phyloP scores from a whole-genome alignment of 1,140 invertebrate genomes.

The Manduca sexta region DNA sequence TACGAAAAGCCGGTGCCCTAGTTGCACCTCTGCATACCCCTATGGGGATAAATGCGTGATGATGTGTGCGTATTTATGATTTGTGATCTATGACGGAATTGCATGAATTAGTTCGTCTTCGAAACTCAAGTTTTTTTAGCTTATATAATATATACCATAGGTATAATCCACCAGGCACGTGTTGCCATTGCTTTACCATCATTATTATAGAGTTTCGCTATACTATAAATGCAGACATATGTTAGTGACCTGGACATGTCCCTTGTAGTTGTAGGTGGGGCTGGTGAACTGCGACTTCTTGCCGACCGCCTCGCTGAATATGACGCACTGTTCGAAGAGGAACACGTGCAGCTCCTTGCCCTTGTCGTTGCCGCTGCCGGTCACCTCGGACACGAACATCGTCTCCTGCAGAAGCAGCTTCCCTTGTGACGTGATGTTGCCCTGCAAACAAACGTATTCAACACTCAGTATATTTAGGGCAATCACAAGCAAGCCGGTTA shows the following conservation, averaged over 20 bases:
- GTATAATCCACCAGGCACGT: too few species aligned
- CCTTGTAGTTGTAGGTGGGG: conserved; percentile 97
- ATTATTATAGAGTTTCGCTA: neutral
- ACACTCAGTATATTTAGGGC: neutral
- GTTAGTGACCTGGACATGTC: conserved; percentile 90
- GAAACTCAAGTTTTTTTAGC: too few species aligned
- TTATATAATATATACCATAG: too few species aligned
- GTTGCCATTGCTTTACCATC: too few species aligned
- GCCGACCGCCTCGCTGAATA: conserved; percentile 96
- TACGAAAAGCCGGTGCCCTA: too few species aligned
- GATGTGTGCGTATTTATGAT: too few species aligned
- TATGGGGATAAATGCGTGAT: too few species aligned
- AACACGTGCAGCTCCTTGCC: conserved; percentile 95
- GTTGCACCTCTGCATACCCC: too few species aligned
- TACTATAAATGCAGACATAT: neutral
- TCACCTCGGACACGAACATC: conserved; percentile 86
- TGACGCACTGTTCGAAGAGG: conserved; percentile 98
- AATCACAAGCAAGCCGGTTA: too few species aligned
- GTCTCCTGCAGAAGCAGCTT: conserved; percentile 94
- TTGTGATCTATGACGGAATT: too few species aligned
- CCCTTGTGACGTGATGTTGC: conserved; percentile 98
- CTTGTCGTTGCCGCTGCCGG: conserved; percentile 69
- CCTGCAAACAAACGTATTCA: conserved; percentile 76
- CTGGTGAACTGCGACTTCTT: conserved; percentile 95
- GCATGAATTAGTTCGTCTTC: too few species aligned